Percentiles rank a stretch among this genome's conserved stretches.
Evolutionary conservation across 2,113 vertebrate genomes (phyloP).

Genomic region (Hippocampus guttulatus): DNA sequence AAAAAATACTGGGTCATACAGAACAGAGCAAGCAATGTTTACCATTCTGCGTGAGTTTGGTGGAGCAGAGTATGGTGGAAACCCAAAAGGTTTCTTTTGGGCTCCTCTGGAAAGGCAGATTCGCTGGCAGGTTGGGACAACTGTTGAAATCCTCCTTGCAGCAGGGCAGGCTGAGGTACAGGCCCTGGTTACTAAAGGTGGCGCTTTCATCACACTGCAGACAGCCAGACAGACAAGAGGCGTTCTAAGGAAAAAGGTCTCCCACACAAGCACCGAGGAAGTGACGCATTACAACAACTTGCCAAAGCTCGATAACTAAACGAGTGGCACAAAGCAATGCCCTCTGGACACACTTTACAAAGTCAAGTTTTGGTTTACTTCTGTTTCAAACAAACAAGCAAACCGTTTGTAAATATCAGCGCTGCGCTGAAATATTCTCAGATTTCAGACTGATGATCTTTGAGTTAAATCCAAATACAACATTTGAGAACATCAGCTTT

Average conservation of each 20-base stretch:
- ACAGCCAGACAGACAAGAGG: not conserved
- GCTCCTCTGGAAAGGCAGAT: conserved; percentile 93
- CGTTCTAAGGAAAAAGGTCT: not conserved
- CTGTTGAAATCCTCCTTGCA: conserved; percentile 93
- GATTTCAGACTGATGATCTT: too few species aligned
- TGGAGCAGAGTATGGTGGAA: conserved; percentile 91
- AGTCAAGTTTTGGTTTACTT: not conserved
- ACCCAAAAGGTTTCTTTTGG: conserved; percentile 92
- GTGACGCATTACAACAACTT: not conserved
- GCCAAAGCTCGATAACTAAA: not conserved
- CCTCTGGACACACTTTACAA: not conserved
- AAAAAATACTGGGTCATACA: not conserved
- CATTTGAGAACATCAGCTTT: too few species aligned
- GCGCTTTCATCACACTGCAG: conserved; percentile 90
- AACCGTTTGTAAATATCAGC: not conserved
- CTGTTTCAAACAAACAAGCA: not conserved
- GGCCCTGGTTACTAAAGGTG: conserved; percentile 92
- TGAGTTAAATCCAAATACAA: too few species aligned
- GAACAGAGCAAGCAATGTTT: conserved; percentile 4
- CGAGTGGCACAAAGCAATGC: not conserved
- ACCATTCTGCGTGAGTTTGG: conserved; percentile 97
- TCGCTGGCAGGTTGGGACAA: conserved; percentile 87
- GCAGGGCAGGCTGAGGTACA: conserved; percentile 92
- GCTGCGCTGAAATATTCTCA: too few species aligned
- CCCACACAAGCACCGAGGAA: not conserved